Percentiles rank a stretch among this genome's conserved stretches.
Conservation (phyloP, 2,797 vertebrate genomes). For the Danio jaintianensis region DNA sequence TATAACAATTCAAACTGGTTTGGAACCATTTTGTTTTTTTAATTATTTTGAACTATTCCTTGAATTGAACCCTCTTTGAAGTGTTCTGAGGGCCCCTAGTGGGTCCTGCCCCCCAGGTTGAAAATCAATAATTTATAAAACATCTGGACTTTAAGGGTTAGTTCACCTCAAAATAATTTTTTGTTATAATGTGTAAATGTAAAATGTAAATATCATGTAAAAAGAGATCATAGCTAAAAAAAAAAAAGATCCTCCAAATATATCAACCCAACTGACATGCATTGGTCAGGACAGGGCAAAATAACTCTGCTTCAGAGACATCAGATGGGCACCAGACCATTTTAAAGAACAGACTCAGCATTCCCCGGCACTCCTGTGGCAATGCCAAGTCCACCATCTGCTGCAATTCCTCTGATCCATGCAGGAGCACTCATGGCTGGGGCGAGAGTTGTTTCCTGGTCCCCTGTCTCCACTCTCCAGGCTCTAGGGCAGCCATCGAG, state of each 20-base stretch:
- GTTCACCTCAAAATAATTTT: too few relatives aligned
- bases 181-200: too few relatives aligned
- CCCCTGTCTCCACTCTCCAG: conserved; percentile 44
- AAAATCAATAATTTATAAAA: too few relatives aligned
- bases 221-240: too few relatives aligned
- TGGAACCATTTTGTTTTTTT: too few relatives aligned
- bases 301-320: conserved; percentile 35
- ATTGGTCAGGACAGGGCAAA: neutral
- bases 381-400: conserved; percentile 66
- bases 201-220: too few relatives aligned
- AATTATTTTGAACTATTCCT: too few relatives aligned
- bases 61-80: neutral
- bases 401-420: conserved; percentile 58
- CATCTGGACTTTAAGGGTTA: too few relatives aligned
- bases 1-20: too few relatives aligned
- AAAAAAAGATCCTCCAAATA: neutral
- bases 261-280: neutral
- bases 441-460: conserved; percentile 38
- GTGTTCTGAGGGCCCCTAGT: neutral
- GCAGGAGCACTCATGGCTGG: conserved; percentile 27
- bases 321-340: conserved; percentile 49
- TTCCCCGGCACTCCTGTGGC: conserved; percentile 39
- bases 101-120: neutral
- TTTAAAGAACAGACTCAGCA: conserved; percentile 40
- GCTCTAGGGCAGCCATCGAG: conserved; percentile 46